Evolutionary conservation across 92 coral and sea anemone genomes (phyloP).

Genomic region (Nematostella vectensis): DNA sequence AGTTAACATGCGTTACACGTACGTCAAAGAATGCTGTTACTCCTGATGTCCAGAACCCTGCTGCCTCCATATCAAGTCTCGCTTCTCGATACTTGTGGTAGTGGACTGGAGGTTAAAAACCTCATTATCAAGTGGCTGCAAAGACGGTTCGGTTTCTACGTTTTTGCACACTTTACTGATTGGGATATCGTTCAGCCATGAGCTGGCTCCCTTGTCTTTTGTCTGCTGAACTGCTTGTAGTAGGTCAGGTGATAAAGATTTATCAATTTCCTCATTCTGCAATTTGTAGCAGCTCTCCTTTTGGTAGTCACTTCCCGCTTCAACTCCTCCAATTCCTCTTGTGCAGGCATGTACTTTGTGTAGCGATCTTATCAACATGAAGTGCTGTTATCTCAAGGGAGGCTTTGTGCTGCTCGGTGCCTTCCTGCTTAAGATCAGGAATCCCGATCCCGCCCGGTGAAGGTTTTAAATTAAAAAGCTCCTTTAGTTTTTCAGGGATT

Average conservation of each 20-base stretch:
- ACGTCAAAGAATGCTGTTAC: constrained; percentile 33
- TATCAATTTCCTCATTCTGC: constrained; percentile 23
- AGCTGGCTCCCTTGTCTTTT: constrained; percentile 26
- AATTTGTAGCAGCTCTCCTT: constrained; percentile 29
- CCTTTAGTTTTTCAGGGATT: constrained; percentile 17
- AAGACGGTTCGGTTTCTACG: too few species aligned
- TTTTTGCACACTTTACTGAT: too few species aligned
- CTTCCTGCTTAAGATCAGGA: too few species aligned
- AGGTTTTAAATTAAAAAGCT: constrained; percentile 29
- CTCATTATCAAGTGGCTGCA: too few species aligned
- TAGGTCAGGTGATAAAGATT: constrained; percentile 28
- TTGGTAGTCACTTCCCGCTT: constrained; percentile 15
- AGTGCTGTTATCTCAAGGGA: constrained; percentile 17
- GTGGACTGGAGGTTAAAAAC: constrained; percentile 5
- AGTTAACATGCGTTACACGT: constrained; percentile 23
- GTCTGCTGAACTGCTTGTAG: constrained; percentile 33
- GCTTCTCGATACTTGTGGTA: constrained; percentile 11
- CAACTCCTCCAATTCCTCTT: constrained; percentile 5
- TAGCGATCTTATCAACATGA: constrained; percentile 9
- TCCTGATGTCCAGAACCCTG: constrained; percentile 20
- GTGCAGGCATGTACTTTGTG: constrained; percentile 12
- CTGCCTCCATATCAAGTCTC: constrained; percentile 27
- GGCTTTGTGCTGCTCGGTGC: constrained; percentile 14
- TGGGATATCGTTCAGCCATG: constrained; percentile 6
- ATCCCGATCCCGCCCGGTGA: constrained; percentile 37